Conservation (phyloP, 2,113 vertebrate genomes). For the Cepphus grylle region DNA sequence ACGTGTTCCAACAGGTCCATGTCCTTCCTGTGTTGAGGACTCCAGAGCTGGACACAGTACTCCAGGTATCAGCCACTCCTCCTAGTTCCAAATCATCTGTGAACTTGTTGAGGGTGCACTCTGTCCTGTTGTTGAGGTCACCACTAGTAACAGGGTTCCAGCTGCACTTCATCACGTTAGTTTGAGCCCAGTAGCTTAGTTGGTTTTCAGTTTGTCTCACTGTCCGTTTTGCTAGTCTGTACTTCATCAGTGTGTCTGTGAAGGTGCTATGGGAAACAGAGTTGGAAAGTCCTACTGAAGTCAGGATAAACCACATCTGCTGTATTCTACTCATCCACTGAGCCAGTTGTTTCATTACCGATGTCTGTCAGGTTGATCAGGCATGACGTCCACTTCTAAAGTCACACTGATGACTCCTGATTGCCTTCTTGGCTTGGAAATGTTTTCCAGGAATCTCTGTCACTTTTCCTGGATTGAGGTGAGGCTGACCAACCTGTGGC, state of each 20-base stretch:
- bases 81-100: background rate
- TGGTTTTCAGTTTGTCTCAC: background rate
- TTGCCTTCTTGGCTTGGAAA: background rate
- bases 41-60: too few species aligned
- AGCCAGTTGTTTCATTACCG: rapidly evolving
- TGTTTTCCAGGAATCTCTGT: background rate
- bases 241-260: background rate
- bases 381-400: background rate
- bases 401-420: background rate
- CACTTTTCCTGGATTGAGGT: background rate
- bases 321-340: background rate
- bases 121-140: background rate
- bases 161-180: background rate
- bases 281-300: background rate
- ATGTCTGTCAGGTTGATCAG: background rate
- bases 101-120: background rate
- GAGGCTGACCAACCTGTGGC: background rate
- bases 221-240: background rate
- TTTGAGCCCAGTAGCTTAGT: background rate
- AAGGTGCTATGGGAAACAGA: background rate
- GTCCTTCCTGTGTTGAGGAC: too few species aligned
- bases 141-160: background rate
- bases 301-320: background rate
- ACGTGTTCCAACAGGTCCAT: too few species aligned
- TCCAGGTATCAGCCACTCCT: background rate